Conservation (phyloP, 1,140 invertebrate species). For the Microplitis mediator region DNA sequence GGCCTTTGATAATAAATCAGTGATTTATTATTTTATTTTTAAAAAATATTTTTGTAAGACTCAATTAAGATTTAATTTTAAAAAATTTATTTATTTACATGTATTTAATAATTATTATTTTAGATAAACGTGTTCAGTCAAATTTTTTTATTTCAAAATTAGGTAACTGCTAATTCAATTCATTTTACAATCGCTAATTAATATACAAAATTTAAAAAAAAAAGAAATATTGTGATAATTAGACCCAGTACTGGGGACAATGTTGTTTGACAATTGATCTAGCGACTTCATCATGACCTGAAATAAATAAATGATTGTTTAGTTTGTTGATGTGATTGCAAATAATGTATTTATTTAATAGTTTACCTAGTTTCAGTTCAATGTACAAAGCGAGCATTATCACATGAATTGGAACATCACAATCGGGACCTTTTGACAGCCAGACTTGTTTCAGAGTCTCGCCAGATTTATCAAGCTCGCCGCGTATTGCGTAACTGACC, state of each 20-base stretch:
- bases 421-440: conserved; percentile 64
- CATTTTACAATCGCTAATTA: too few relatives aligned
- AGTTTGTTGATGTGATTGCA: conserved; percentile 19
- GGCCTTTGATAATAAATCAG: neutral
- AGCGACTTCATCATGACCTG: conserved; percentile 66
- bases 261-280: conserved; percentile 65
- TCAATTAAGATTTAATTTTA: too few relatives aligned
- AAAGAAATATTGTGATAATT: too few relatives aligned
- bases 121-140: too few relatives aligned
- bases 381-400: conserved; percentile 76
- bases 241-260: conserved; percentile 49
- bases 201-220: too few relatives aligned
- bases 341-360: conserved; percentile 10
- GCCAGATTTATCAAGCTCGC: conserved; percentile 77
- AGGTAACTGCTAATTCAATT: too few relatives aligned
- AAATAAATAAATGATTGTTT: conserved; percentile 35
- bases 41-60: too few relatives aligned
- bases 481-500: conserved; percentile 76
- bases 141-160: too few relatives aligned
- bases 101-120: too few relatives aligned
- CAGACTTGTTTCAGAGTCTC: conserved; percentile 72
- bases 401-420: conserved; percentile 74
- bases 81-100: too few relatives aligned
- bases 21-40: too few relatives aligned
- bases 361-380: conserved; percentile 72